Conservation (phyloP, 2,888 invertebrate species). For the Cotesia congregata region DNA sequence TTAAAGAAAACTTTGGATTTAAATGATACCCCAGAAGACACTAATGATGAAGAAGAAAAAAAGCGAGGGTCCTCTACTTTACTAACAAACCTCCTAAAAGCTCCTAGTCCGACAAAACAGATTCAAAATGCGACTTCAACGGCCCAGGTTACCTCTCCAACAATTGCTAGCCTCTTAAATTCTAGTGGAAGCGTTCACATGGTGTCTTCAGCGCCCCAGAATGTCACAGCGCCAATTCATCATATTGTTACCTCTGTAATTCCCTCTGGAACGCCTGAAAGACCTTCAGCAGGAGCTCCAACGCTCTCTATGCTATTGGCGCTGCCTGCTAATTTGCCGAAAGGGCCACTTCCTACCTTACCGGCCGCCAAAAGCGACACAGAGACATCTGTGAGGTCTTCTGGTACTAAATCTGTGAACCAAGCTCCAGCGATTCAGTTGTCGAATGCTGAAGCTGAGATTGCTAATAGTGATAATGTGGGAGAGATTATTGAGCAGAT, state of each 20-base stretch:
- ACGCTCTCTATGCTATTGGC: slow-evolving; percentile 82
- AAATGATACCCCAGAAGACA: slow-evolving; percentile 54
- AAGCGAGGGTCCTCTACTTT: slow-evolving; percentile 74
- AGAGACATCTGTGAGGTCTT: slow-evolving; percentile 24
- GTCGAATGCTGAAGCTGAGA: slow-evolving; percentile 45
- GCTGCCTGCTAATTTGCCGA: slow-evolving; percentile 67
- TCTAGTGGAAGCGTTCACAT: slow-evolving; percentile 64
- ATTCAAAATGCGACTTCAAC: slow-evolving; percentile 64
- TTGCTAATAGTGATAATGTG: slow-evolving; percentile 59
- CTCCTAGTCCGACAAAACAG: slow-evolving; percentile 73
- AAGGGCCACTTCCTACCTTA: slow-evolving; percentile 55
- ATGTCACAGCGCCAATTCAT: slow-evolving; percentile 71
- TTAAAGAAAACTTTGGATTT: slow-evolving; percentile 55
- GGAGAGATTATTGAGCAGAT: slow-evolving; percentile 65
- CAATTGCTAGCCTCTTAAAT: slow-evolving; percentile 74
- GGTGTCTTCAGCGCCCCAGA: slow-evolving; percentile 53
- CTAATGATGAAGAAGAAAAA: slow-evolving; percentile 63
- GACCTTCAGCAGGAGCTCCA: slow-evolving; percentile 80
- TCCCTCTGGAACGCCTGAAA: slow-evolving; percentile 64
- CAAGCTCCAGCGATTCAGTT: slow-evolving; percentile 43
- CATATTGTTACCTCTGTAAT: slow-evolving; percentile 72
- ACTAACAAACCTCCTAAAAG: slow-evolving; percentile 86
- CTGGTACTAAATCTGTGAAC: slow-evolving; percentile 43
- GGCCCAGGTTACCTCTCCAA: slow-evolving; percentile 70
- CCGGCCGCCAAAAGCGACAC: slow-evolving; percentile 45